Percentiles rank a stretch among this genome's conserved stretches.
Evolutionary conservation across 2,888 invertebrate genomes (phyloP).

Genomic region (Leptogaster cylindrica): DNA sequence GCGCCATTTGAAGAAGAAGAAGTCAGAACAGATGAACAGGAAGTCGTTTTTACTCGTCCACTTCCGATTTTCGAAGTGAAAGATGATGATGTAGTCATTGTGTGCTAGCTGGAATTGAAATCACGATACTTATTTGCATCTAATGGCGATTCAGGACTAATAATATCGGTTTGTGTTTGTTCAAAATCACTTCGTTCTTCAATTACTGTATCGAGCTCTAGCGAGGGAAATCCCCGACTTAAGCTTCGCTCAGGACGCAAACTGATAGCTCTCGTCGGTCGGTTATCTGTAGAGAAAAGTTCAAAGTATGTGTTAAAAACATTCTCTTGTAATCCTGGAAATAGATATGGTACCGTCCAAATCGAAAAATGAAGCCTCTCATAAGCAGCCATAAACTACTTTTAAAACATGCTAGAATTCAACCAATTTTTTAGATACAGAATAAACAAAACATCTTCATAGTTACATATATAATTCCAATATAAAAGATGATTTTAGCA

Average conservation of each 20-base stretch:
- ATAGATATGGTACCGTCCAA: no score
- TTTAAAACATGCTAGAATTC: no score
- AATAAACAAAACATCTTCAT: no score
- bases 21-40: constrained; percentile 37
- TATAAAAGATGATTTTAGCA: no score
- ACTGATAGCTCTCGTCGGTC: constrained; percentile 68
- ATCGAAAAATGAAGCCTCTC: no score
- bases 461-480: no score
- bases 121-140: constrained; percentile 57
- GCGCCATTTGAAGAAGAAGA: neutral
- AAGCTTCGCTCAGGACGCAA: constrained; percentile 71
- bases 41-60: constrained; percentile 45
- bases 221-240: constrained; percentile 75
- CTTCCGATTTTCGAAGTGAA: constrained; percentile 5
- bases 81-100: constrained; percentile 13
- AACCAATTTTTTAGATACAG: no score
- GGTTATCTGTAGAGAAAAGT: constrained; percentile 59
- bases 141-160: constrained; percentile 60
- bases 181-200: constrained; percentile 84
- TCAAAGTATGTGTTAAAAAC: no score
- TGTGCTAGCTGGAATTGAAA: constrained; percentile 55
- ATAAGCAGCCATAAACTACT: no score
- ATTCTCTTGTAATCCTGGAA: no score
- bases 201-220: constrained; percentile 83
- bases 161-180: constrained; percentile 66